Percentiles rank a stretch among this genome's conserved stretches.
Conservation (phyloP, 2,113 vertebrate genomes). For the Dunckerocampus dactyliophorus region DNA sequence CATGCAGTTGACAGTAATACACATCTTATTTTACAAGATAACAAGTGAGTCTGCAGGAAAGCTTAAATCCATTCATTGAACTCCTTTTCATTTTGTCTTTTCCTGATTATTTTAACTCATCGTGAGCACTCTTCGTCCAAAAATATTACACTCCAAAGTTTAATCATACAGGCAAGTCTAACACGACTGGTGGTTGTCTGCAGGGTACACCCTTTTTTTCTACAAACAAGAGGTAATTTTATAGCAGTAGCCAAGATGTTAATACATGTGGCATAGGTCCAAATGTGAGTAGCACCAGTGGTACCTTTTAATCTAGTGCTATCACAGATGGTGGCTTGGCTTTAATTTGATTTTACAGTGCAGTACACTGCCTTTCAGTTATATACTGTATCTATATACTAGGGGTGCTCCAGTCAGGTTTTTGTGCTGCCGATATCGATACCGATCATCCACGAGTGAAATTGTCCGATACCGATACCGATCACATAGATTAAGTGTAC, state of each 20-base stretch:
- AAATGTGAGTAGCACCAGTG: background rate
- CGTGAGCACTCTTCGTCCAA: slow-evolving; percentile 1
- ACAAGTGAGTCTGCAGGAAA: slow-evolving; percentile 10
- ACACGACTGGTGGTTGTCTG: slow-evolving; percentile 9
- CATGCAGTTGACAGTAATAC: slow-evolving; percentile 12
- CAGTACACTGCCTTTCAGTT: slow-evolving; percentile 7
- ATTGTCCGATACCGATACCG: no score
- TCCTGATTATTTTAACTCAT: slow-evolving; percentile 15
- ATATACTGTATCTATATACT: no score
- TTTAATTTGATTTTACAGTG: slow-evolving; percentile 46
- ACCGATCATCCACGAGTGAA: no score
- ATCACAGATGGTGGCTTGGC: slow-evolving; percentile 24
- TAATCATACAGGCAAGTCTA: background rate
- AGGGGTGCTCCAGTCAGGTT: no score
- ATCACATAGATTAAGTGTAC: no score
- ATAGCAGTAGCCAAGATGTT: slow-evolving; percentile 34
- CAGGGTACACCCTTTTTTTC: slow-evolving; percentile 35
- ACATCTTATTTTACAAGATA: slow-evolving; percentile 23
- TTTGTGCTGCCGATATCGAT: slow-evolving; percentile 1
- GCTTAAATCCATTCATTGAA: slow-evolving; percentile 10
- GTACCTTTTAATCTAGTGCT: background rate
- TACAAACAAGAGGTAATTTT: slow-evolving; percentile 41
- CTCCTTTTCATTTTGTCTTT: slow-evolving; percentile 1
- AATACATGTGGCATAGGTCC: slow-evolving; percentile 23
- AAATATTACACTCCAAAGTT: background rate